These are phyloP conservation scores for Muschampia plurimacula DNA, from an alignment of 2,888 invertebrate species.

Conservation along the genomic window DNA sequence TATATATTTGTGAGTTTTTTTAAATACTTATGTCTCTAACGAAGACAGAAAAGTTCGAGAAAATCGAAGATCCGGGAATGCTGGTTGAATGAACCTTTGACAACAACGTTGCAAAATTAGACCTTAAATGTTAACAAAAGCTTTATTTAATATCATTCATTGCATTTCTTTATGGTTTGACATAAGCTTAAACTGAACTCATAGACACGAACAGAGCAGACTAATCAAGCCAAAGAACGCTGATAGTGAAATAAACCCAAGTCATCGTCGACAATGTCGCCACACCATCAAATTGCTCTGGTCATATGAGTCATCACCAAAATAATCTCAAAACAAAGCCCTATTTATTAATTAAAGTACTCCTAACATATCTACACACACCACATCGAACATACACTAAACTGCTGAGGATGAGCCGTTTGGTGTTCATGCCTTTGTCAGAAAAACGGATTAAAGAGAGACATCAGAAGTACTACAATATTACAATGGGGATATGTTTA, in stretches of 20 bases:
- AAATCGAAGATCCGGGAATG: too few species aligned
- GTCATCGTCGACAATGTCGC: slow-evolving; percentile 30
- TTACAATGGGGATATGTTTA: too few species aligned
- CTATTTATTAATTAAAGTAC: neutral
- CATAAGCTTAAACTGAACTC: neutral
- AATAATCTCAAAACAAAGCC: neutral
- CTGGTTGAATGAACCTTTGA: too few species aligned
- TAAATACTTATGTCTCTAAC: too few species aligned
- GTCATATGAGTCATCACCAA: neutral
- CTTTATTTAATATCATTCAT: neutral
- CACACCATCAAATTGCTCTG: slow-evolving; percentile 36
- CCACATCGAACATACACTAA: neutral
- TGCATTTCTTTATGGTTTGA: neutral
- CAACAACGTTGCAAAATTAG: too few species aligned
- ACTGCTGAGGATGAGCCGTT: neutral
- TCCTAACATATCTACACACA: neutral
- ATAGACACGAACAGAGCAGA: neutral
- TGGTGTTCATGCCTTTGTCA: too few species aligned
- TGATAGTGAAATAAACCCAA: slow-evolving; percentile 49
- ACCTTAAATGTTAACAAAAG: too few species aligned
- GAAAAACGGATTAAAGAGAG: too few species aligned
- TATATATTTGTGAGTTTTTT: too few species aligned
- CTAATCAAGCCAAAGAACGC: slow-evolving; percentile 62
- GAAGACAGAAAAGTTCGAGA: too few species aligned
- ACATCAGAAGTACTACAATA: too few species aligned